These are phyloP conservation scores for Dicrostonyx torquatus DNA, from an alignment of 2,797 vertebrate species.

Conservation along the genomic window DNA sequence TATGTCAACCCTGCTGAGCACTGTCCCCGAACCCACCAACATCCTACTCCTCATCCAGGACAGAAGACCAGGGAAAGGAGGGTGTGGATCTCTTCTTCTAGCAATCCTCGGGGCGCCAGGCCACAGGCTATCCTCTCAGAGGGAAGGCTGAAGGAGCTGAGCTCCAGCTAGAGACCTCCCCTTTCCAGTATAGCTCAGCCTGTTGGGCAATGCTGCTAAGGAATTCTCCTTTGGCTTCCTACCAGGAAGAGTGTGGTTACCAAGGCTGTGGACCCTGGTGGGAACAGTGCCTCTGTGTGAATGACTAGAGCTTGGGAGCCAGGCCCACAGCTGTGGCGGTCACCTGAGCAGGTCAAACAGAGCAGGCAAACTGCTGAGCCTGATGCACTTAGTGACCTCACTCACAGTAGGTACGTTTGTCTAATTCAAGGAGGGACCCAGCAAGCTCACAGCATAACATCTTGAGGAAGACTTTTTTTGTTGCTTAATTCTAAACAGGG, in stretches of 20 bases:
- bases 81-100: background rate
- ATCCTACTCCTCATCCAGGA: background rate
- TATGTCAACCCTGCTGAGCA: background rate
- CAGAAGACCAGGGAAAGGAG: background rate
- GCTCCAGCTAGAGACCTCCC: background rate
- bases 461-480: background rate
- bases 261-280: background rate
- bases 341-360: background rate
- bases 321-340: background rate
- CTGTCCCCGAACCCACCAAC: background rate
- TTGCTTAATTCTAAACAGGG: background rate
- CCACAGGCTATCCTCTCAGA: background rate
- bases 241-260: background rate
- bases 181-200: background rate
- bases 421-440: background rate
- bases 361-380: background rate
- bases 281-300: background rate
- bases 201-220: background rate
- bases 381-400: background rate
- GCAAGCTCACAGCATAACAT: background rate
- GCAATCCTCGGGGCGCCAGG: too few relatives aligned
- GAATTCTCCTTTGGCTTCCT: background rate
- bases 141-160: background rate
- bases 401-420: background rate
- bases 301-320: background rate